Conservation (phyloP, 2,888 invertebrate species). For the Chymomyza caudatula region DNA sequence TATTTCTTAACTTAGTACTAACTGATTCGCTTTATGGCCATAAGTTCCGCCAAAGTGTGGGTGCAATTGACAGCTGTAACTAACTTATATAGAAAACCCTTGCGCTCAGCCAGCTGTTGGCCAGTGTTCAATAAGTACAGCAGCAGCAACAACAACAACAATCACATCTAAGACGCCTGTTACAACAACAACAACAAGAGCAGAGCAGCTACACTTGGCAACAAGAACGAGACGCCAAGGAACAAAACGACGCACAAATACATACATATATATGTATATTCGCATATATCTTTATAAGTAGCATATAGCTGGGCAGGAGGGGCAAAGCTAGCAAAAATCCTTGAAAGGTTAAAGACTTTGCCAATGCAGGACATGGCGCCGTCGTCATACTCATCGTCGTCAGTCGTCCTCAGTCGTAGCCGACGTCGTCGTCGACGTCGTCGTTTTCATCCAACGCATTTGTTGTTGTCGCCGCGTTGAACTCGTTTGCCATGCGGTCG, state of each 20-base stretch:
- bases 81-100: not conserved
- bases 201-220: not conserved
- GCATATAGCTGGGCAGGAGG: not conserved
- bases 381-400: conserved; percentile 12
- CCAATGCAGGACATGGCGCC: conserved; percentile 57
- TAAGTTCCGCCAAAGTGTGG: conserved; percentile 27
- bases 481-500: conserved; percentile 66
- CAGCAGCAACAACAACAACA: not conserved
- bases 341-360: conserved; percentile 76
- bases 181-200: not conserved
- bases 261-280: not conserved
- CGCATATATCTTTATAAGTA: not conserved
- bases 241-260: not conserved
- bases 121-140: not conserved
- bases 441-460: conserved; percentile 6
- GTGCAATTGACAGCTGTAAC: not conserved
- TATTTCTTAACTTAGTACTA: not conserved
- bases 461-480: conserved; percentile 31
- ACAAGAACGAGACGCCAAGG: not conserved
- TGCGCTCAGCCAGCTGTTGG: not conserved
- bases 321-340: conserved; percentile 56
- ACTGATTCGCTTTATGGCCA: conserved; percentile 22
- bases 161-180: conserved; percentile 3
- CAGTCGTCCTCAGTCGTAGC: conserved; percentile 15
- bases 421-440: conserved; percentile 12